Conservation (phyloP, 2,797 vertebrate species). For the Odontamblyopus lacepedii region DNA sequence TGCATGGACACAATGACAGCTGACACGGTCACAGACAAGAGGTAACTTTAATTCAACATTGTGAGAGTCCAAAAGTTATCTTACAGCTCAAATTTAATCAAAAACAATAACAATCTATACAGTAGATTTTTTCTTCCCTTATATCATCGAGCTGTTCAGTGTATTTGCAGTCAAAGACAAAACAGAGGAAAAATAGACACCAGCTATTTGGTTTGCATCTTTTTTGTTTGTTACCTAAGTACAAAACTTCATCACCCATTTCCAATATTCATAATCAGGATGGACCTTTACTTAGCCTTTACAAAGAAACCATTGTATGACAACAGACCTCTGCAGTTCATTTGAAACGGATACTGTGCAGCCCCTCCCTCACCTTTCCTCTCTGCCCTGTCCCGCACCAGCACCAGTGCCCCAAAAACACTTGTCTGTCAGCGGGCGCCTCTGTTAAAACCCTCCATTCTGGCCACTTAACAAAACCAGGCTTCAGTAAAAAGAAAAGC, state of each 20-base stretch:
- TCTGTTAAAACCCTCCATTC: constrained; percentile 66
- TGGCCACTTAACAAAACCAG: constrained; percentile 70
- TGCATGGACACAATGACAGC: constrained; percentile 57
- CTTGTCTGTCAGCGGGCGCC: constrained; percentile 73
- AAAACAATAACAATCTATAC: constrained; percentile 99
- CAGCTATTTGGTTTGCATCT: constrained; percentile 80
- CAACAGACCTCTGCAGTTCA: constrained; percentile 76
- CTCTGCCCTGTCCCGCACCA: constrained; percentile 36
- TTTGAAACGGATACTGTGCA: constrained; percentile 70
- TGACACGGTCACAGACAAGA: constrained; percentile 93
- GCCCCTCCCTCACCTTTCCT: constrained; percentile 39
- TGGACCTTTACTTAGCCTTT: constrained; percentile 57
- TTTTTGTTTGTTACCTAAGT: constrained; percentile 75
- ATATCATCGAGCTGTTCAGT: constrained; percentile 96
- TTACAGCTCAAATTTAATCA: constrained; percentile 98
- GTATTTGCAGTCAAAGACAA: constrained; percentile 89
- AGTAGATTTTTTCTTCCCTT: constrained; percentile 86
- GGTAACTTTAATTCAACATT: constrained; percentile 99
- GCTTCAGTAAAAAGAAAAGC: constrained; percentile 62
- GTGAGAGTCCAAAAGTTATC: constrained; percentile 98
- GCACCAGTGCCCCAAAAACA: constrained; percentile 69
- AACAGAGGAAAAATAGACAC: constrained; percentile 76
- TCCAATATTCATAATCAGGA: constrained; percentile 70
- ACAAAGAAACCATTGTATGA: constrained; percentile 77
- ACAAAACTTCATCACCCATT: constrained; percentile 74